Percentiles rank a stretch among this genome's conserved stretches.
These are phyloP conservation scores for Mormoops blainvillei DNA, from an alignment of 2,113 vertebrate genomes.

Conservation along the genomic window DNA sequence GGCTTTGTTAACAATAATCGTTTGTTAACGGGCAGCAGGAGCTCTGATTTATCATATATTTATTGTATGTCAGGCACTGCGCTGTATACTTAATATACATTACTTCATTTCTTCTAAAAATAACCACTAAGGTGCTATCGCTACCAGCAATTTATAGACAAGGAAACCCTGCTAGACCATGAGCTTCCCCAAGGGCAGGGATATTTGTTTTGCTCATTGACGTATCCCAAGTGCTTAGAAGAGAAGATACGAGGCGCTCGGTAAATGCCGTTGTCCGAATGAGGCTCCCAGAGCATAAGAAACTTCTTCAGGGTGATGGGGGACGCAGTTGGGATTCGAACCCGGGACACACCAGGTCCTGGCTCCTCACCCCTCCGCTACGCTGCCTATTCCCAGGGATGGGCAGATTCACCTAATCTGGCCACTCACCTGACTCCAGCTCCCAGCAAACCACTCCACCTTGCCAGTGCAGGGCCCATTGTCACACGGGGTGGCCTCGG, in stretches of 20 bases:
- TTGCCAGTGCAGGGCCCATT: constrained; percentile 90
- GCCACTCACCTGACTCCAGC: constrained; percentile 92
- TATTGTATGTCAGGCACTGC: neutral
- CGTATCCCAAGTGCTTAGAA: neutral
- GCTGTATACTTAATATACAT: neutral
- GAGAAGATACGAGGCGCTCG: neutral
- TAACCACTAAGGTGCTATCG: neutral
- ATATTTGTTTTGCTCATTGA: neutral
- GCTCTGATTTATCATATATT: neutral
- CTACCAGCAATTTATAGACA: neutral
- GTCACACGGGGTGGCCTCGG: constrained; percentile 85
- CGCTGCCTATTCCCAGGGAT: neutral
- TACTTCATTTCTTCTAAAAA: neutral
- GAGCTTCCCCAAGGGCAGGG: neutral
- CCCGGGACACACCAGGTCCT: neutral
- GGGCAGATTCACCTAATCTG: neutral
- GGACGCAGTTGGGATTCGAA: neutral
- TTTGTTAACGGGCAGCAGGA: no score
- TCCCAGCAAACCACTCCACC: constrained; percentile 93
- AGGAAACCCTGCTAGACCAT: neutral
- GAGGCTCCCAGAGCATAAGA: neutral
- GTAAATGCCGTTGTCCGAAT: neutral
- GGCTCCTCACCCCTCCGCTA: neutral
- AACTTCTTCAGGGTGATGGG: neutral
- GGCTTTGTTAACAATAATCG: neutral